Evolutionary conservation across 2,113 vertebrate species (phyloP).

Genomic region (Daubentonia madagascariensis): DNA sequence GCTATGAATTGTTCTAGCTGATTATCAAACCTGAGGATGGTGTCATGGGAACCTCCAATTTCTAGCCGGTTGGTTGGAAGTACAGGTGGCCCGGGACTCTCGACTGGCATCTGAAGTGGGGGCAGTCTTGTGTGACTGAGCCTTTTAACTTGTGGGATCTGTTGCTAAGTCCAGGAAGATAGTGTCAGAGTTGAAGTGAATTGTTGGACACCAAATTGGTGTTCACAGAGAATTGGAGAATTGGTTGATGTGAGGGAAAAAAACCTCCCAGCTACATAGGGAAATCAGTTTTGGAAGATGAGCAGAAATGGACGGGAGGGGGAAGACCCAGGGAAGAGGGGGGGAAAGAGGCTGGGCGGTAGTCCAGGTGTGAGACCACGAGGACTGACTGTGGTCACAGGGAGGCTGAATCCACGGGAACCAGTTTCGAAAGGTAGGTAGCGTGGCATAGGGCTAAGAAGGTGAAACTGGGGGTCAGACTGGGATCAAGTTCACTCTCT

Average conservation of each 20-base stretch:
- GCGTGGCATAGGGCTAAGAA: not conserved
- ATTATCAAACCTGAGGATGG: not conserved
- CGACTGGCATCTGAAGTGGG: not conserved
- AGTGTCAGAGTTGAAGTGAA: not conserved
- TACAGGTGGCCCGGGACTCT: not conserved
- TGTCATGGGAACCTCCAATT: not conserved
- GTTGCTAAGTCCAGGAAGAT: not conserved
- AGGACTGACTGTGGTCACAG: not conserved
- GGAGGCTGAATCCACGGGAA: not conserved
- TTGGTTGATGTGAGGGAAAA: not conserved
- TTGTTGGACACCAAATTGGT: not conserved
- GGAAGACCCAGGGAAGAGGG: not conserved
- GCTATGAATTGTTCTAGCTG: not conserved
- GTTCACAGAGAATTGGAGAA: not conserved
- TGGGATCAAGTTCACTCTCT: not conserved
- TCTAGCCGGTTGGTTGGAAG: not conserved
- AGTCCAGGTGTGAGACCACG: not conserved
- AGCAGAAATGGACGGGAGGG: not conserved
- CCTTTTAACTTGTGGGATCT: not conserved
- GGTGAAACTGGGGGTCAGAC: not conserved
- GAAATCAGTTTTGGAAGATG: not conserved
- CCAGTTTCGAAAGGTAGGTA: not conserved
- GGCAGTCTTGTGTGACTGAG: not conserved
- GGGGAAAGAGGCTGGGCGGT: not conserved
- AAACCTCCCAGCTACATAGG: not conserved